phyloP scores from a whole-genome alignment of 2,113 vertebrate genomes.

The Capra hircus region DNA sequence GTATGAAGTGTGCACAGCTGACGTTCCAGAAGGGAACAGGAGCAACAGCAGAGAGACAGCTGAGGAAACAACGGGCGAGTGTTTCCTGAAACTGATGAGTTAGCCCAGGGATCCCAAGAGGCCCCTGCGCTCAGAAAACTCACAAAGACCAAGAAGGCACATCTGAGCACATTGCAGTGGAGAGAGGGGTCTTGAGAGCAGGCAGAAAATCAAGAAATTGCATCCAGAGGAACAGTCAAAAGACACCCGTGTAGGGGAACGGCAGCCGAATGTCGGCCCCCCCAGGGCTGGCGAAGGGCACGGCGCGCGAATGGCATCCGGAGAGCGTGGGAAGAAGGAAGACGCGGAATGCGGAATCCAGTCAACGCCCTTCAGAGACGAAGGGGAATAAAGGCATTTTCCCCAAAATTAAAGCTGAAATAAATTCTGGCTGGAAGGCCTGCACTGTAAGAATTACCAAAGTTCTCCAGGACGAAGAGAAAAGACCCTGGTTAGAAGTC shows the following conservation, averaged over 20 bases:
- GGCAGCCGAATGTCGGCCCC: not conserved
- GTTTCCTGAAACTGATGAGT: not conserved
- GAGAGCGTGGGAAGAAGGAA: not conserved
- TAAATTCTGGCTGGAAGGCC: not conserved
- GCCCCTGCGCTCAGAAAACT: not conserved
- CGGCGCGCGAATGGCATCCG: not conserved
- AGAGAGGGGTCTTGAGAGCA: not conserved
- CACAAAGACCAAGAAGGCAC: not conserved
- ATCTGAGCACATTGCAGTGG: not conserved
- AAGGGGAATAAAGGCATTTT: not conserved
- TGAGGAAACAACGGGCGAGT: not conserved
- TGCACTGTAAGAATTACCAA: not conserved
- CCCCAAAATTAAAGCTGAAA: not conserved
- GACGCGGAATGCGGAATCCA: not conserved
- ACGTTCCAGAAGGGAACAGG: not conserved
- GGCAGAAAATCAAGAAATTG: not conserved
- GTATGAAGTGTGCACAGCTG: not conserved
- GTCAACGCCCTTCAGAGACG: not conserved
- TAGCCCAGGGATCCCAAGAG: not conserved
- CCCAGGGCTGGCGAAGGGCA: not conserved
- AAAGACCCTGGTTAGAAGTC: not conserved
- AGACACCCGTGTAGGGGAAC: not conserved
- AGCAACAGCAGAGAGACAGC: not conserved
- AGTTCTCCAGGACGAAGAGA: not conserved
- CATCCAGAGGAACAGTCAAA: not conserved